Base-by-base conservation (phyloP, 2,888 invertebrate genomes). In the Orchesella flavescens region DNA sequence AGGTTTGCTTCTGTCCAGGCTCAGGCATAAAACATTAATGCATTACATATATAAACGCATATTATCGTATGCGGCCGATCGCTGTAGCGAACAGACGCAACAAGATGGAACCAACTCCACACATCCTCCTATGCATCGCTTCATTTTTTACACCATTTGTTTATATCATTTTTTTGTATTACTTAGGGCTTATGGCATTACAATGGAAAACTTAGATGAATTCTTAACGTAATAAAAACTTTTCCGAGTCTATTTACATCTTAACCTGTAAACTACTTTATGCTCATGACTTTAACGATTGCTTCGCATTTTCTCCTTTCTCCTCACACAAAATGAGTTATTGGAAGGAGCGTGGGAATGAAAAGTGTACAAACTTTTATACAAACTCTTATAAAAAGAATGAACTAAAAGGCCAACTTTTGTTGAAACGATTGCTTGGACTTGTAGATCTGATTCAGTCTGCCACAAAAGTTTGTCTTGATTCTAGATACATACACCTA, bases 311-410 rank as follows among this genome's bases (percentile, higher is more conserved):
- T 34, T 7, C 2, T 34, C 7, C 2, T 34, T 4, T 34, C 7
- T 34, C 19, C 44, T n/a, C n/a, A n/a, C n/a, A n/a, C n/a, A 2
- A 66, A 43, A 44, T 66, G 66, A 66, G 66, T 66, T 83, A 86
- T 84, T 84, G 83, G 80, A 63, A 63, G 78, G 74, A 86, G 84
- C 87, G 87, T 87, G 87, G 87, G 87, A 87, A 86, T 84, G 75
- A 80, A 71, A 53, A 84, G 84, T 86, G 79, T 83, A 83, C 84
- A 75, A 69, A 84, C 75, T 84, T 79, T 77, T 77, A 59, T 80
- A 53, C 57, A 75, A 71, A 71, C 17, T 10, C 12, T n/a, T 72
- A 24, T 5, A 55, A 19, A 49, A 49, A 34, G 7, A 34, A 4
- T 34, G 34, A 34, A 34, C 7, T 34, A 34, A 34, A 2, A 34